These are phyloP conservation scores for Mastomys natalensis DNA, from an alignment of 2,113 vertebrate genomes.

Conservation along the genomic window DNA sequence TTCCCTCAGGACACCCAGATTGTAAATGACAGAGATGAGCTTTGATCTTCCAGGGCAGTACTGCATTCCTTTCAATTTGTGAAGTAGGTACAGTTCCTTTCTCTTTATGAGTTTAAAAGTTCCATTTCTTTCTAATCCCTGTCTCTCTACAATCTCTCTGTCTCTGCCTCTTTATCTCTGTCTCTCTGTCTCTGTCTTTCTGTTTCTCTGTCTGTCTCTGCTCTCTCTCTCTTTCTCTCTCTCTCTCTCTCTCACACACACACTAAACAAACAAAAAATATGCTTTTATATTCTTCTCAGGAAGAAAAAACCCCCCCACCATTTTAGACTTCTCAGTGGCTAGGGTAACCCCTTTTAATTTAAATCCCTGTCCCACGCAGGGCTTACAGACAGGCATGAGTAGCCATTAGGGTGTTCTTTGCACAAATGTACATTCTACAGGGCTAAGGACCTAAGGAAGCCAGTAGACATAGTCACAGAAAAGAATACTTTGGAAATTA, in stretches of 20 bases:
- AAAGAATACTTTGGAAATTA: no score
- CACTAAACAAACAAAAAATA: not conserved
- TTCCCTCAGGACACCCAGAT: no score
- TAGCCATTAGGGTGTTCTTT: not conserved
- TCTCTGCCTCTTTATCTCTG: not conserved
- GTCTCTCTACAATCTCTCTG: not conserved
- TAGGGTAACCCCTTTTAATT: not conserved
- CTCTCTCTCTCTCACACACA: not conserved
- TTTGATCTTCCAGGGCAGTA: not conserved
- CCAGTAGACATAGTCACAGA: not conserved
- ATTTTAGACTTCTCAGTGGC: not conserved
- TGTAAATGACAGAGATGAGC: not conserved
- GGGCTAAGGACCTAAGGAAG: not conserved
- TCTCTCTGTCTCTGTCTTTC: not conserved
- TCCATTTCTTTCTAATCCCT: not conserved
- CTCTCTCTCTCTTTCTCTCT: not conserved
- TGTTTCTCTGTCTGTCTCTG: not conserved
- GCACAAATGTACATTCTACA: accelerated
- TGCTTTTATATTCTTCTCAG: not conserved
- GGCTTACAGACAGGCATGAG: no score
- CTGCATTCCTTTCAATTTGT: not conserved
- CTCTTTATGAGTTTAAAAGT: not conserved
- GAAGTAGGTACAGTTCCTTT: not conserved
- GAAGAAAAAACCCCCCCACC: not conserved
- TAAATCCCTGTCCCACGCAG: no score